Evolutionary conservation across 1,140 invertebrate genomes (phyloP), one percentile per base, ranked within the genome.

Genomic region (Drosophila tsacasi): DNA sequence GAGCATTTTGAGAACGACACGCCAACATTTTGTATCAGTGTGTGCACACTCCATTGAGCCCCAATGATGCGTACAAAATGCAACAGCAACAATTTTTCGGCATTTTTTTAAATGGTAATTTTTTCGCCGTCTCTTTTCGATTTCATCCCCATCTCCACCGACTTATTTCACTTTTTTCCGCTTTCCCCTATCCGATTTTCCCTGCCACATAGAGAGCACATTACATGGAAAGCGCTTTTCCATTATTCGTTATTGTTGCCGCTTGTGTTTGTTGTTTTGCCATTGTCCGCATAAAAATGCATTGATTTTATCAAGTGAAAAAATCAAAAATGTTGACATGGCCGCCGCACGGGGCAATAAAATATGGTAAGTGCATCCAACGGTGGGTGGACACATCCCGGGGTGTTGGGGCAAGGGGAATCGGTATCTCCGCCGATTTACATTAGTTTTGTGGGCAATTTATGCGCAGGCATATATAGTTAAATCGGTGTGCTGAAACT

Each of bases 51-150:
- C 87, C 83, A 91, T 91, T 91, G 83, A 83, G 81, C 79, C 74
- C 78, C 87, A 91, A 91, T 91, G 87, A 87, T 91, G 87, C 81
- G 86, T 82, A 83, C 87, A 87, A 91, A 91, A 91, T 91, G 83
- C 80, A 87, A 87, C 87, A 83, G 81, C 83, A 91, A 86, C 83
- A 83, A 84, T 81, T 91, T 68, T 79, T 85, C 71, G 83, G 73
- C 69, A 79, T 79, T 85, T 90, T 90, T 90, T 89, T 84, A 81
- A 90, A 84, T 84, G 81, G 78, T 73, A 89, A 76, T 90, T 90
- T 90, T 89, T 84, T 75, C 42, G 46, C 37, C 61, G 35, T 58
- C 61, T 69, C 65, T 46, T 60, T 58, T n/a, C 52, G 47, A 37
- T 39, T 73, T 39, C 37, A 54, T 39, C 35, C 25, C 32, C 42